phyloP scores from a whole-genome alignment of 2,888 invertebrate genomes.

The Allolobophora icterica region DNA sequence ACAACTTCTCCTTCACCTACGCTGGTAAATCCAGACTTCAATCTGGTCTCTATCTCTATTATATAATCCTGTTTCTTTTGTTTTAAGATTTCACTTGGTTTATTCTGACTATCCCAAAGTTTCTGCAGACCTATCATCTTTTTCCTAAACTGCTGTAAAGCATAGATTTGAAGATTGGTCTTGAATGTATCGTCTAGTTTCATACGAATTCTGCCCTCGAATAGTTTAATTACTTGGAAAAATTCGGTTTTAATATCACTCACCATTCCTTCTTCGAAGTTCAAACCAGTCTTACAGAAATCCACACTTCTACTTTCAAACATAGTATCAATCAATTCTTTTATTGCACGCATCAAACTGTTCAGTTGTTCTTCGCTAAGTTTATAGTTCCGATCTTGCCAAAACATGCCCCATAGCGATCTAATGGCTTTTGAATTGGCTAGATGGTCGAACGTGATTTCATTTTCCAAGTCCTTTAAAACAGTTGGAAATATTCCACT shows the following conservation, averaged over 20 bases:
- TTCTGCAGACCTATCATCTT: not conserved
- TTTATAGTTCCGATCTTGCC: not conserved
- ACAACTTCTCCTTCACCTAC: conserved; percentile 18
- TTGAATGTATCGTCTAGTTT: not conserved
- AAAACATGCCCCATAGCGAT: not conserved
- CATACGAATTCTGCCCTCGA: not conserved
- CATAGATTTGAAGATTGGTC: not conserved
- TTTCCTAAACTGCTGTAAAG: not conserved
- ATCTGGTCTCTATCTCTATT: not conserved
- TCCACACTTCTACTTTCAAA: not conserved
- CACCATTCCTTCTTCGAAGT: conserved; percentile 25
- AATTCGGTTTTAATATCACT: not conserved
- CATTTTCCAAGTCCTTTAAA: not conserved
- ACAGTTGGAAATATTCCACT: not conserved
- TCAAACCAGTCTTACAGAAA: not conserved
- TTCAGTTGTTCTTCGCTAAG: not conserved
- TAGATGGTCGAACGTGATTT: not conserved
- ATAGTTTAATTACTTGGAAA: not conserved
- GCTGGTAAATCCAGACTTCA: conserved; percentile 20
- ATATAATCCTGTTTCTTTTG: conserved; percentile 13
- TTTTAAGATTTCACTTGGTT: not conserved
- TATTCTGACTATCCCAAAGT: conserved; percentile 6
- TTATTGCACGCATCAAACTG: not conserved
- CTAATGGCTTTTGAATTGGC: not conserved
- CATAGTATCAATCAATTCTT: not conserved